Percentiles rank a stretch among this genome's conserved stretches.
phyloP scores from a whole-genome alignment of 2,888 invertebrate species.

The Pherbina coryleti region DNA sequence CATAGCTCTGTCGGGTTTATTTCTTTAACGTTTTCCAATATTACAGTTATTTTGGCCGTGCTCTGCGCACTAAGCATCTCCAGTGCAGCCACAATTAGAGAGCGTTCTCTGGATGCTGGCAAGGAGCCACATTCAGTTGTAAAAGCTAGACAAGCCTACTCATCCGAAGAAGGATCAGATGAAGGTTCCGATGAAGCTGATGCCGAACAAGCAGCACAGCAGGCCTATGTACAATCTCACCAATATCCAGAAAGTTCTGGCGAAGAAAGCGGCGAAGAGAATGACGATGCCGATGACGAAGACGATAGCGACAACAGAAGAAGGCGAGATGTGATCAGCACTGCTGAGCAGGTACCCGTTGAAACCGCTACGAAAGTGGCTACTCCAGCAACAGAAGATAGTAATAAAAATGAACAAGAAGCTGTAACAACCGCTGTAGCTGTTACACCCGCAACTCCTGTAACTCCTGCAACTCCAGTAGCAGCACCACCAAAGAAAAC shows the following conservation, averaged over 20 bases:
- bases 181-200: conserved; percentile 57
- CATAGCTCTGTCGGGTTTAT: background rate
- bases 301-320: conserved; percentile 46
- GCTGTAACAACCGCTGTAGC: background rate
- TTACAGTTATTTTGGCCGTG: conserved; percentile 41
- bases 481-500: conserved; percentile 53
- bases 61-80: conserved; percentile 47
- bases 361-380: conserved; percentile 21
- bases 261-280: conserved; percentile 48
- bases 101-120: background rate
- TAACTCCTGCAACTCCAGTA: conserved; percentile 19
- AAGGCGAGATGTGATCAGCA: conserved; percentile 11
- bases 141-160: conserved; percentile 39
- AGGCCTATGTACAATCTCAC: conserved; percentile 27
- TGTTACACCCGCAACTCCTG: background rate
- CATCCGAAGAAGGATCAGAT: conserved; percentile 44
- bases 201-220: conserved; percentile 51
- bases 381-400: background rate
- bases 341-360: conserved; percentile 28
- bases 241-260: conserved; percentile 42
- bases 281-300: conserved; percentile 51
- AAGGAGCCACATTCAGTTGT: conserved; percentile 23
- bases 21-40: background rate
- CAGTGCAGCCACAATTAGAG: conserved; percentile 47
- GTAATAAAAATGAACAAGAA: conserved; percentile 28